phyloP scores from a whole-genome alignment of 2,113 vertebrate species.

The Columba janthina region DNA sequence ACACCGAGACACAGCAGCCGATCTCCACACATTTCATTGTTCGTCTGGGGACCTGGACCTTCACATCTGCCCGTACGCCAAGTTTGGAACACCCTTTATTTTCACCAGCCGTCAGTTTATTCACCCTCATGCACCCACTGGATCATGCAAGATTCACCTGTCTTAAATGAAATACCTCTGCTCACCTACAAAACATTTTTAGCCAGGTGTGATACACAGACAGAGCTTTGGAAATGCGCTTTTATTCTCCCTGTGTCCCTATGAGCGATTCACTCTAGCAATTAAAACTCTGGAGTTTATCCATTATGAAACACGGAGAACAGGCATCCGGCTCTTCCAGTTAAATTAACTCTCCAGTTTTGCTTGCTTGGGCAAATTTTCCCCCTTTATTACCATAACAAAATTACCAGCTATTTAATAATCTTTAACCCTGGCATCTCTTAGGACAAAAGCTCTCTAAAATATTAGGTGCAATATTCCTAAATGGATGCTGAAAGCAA shows the following conservation, averaged over 20 bases:
- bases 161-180: neutral
- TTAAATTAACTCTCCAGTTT: neutral
- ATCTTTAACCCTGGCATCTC: neutral
- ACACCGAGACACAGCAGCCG: neutral
- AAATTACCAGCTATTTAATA: neutral
- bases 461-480: neutral
- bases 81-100: neutral
- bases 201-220: neutral
- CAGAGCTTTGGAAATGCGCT: neutral
- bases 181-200: neutral
- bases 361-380: neutral
- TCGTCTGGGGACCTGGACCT: neutral
- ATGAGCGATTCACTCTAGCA: neutral
- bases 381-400: neutral
- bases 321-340: neutral
- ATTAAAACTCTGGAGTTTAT: neutral
- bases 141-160: neutral
- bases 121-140: neutral
- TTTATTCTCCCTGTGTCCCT: neutral
- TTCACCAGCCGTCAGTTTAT: neutral
- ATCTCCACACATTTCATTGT: fast-evolving
- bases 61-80: neutral
- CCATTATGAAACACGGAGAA: neutral
- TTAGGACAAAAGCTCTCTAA: neutral
- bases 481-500: neutral